Conservation (phyloP, 64 coral and sea anemone species). For the Astreopora myriophthalma region DNA sequence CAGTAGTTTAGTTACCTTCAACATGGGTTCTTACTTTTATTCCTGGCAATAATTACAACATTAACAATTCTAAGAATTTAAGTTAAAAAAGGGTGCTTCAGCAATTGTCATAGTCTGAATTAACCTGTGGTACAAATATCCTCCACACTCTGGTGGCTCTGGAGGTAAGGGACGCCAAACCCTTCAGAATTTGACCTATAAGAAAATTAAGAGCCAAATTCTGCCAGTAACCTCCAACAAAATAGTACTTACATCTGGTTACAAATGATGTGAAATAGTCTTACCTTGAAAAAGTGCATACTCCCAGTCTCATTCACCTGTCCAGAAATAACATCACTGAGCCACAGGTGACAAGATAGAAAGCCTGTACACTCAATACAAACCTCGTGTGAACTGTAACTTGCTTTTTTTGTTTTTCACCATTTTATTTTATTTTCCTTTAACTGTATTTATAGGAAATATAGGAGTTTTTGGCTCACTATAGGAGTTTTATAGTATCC, state of each 20-base stretch:
- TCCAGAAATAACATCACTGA: constrained; percentile 5
- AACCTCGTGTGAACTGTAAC: not conserved
- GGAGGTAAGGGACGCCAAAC: constrained; percentile 4
- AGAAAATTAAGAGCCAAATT: not conserved
- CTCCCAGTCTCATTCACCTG: not conserved
- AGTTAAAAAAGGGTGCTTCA: not conserved
- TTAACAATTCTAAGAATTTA: not conserved
- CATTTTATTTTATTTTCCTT: not conserved
- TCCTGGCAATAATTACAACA: not conserved
- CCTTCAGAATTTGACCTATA: not conserved
- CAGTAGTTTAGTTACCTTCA: not conserved
- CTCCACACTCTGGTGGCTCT: not conserved
- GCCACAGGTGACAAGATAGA: constrained; percentile 1
- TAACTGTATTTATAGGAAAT: constrained; percentile 31
- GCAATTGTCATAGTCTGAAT: not conserved
- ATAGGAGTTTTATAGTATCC: constrained; percentile 38
- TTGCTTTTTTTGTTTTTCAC: not conserved
- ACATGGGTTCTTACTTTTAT: not conserved
- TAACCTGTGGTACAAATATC: not conserved
- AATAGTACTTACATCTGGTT: not conserved
- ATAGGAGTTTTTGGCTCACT: constrained; percentile 28
- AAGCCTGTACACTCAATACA: not conserved
- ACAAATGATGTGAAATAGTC: not conserved
- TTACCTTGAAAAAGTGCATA: not conserved
- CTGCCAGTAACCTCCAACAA: constrained; percentile 8